A percentile compares a stretch with the other conserved stretches of the same genome.
phyloP scores from a whole-genome alignment of 2,113 vertebrate species.

The Silurus asotus region DNA sequence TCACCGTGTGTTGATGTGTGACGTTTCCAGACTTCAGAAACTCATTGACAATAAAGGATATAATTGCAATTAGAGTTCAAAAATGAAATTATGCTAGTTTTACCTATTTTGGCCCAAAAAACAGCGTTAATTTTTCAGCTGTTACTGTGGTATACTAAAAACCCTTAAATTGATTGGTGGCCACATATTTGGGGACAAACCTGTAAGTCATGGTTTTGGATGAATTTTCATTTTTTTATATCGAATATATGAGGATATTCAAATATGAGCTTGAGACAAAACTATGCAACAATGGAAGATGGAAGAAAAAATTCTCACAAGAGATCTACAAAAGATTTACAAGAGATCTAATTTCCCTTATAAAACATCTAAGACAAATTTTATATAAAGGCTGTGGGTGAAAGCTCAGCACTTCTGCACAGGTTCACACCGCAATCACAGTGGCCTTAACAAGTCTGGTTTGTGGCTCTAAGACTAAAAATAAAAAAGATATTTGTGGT shows the following conservation, averaged over 20 bases:
- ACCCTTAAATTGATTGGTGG: not conserved
- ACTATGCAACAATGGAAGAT: not conserved
- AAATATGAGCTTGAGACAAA: not conserved
- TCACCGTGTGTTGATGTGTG: not conserved
- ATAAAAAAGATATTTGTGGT: constrained; percentile 1
- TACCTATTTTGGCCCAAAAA: not conserved
- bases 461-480: not conserved
- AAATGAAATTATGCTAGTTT: not conserved
- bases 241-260: not conserved
- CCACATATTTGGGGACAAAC: not conserved
- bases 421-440: not conserved
- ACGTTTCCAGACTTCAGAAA: not conserved
- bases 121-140: not conserved
- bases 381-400: not conserved
- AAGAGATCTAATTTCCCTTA: no score
- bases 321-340: no score
- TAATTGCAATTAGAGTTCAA: not conserved
- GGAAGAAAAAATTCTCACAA: not conserved
- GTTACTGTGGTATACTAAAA: not conserved
- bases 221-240: not conserved
- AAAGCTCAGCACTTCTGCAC: not conserved
- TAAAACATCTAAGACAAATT: not conserved
- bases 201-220: not conserved
- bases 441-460: not conserved
- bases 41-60: not conserved